phyloP scores from a whole-genome alignment of 2,888 invertebrate genomes.

The Rutpela maculata region DNA sequence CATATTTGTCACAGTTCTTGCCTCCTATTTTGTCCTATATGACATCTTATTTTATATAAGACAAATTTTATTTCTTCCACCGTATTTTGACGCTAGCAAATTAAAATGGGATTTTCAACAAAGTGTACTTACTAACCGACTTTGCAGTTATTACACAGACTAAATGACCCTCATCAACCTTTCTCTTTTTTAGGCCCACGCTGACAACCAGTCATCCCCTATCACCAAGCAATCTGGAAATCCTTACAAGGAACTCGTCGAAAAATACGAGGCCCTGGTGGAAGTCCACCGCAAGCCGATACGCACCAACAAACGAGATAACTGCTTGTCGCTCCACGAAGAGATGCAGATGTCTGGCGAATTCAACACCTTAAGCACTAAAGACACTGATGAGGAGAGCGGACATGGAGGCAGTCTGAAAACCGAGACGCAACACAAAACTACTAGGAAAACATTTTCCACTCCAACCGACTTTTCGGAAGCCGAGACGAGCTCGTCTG shows the following conservation, averaged over 20 bases:
- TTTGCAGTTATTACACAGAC: not conserved
- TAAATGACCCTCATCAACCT: conserved; percentile 14
- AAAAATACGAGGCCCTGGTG: conserved; percentile 89
- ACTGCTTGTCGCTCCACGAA: conserved; percentile 79
- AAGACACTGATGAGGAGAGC: conserved; percentile 81
- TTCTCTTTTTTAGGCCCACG: conserved; percentile 53
- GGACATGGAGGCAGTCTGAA: conserved; percentile 76
- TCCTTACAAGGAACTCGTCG: conserved; percentile 87
- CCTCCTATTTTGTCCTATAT: too few relatives aligned
- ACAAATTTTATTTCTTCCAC: not conserved
- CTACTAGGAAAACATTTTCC: conserved; percentile 78
- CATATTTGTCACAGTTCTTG: not conserved
- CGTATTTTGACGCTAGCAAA: not conserved
- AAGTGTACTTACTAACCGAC: conserved; percentile 31
- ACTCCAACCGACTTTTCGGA: conserved; percentile 90
- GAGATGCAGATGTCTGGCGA: conserved; percentile 86
- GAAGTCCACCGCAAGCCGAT: conserved; percentile 84
- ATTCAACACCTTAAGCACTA: conserved; percentile 79
- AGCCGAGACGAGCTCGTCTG: conserved; percentile 90
- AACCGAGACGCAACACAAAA: conserved; percentile 73
- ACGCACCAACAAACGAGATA: conserved; percentile 73
- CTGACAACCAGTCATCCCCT: conserved; percentile 55
- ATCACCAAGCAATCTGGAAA: conserved; percentile 75
- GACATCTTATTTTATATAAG: conserved; percentile 40
- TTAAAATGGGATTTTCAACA: conserved; percentile 39